Percentiles rank a stretch among this genome's conserved stretches.
phyloP scores from a whole-genome alignment of 2,888 invertebrate genomes.

The Loripinus fragilis region DNA sequence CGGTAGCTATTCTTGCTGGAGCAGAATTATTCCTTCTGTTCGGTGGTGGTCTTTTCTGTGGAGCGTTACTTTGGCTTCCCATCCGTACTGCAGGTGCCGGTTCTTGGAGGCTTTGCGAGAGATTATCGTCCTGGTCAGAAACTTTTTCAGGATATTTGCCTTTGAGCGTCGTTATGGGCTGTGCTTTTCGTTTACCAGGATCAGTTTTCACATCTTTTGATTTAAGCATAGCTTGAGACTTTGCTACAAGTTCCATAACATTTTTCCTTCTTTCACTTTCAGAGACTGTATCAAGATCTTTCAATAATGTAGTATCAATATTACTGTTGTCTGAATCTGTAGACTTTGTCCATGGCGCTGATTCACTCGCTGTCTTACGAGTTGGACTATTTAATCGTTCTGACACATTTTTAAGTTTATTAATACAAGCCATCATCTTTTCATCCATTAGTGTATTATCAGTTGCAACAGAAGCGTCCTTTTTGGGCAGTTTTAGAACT shows the following conservation, averaged over 20 bases:
- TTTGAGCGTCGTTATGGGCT: slow-evolving; percentile 77
- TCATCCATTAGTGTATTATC: slow-evolving; percentile 70
- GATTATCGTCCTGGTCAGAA: slow-evolving; percentile 46
- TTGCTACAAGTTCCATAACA: slow-evolving; percentile 63
- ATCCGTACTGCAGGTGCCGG: slow-evolving; percentile 46
- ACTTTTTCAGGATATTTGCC: slow-evolving; percentile 56
- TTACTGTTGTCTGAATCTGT: slow-evolving; percentile 24
- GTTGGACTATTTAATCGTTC: slow-evolving; percentile 79
- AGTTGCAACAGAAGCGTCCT: slow-evolving; percentile 69
- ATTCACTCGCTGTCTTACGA: slow-evolving; percentile 56
- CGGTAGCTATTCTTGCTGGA: slow-evolving; percentile 76
- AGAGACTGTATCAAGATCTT: slow-evolving; percentile 41
- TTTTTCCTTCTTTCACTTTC: slow-evolving; percentile 66
- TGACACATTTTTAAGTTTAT: slow-evolving; percentile 79
- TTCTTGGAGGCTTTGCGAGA: slow-evolving; percentile 58
- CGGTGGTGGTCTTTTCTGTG: slow-evolving; percentile 61
- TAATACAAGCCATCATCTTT: slow-evolving; percentile 81
- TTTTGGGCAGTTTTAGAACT: slow-evolving; percentile 45
- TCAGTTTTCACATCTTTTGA: slow-evolving; percentile 52
- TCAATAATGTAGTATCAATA: slow-evolving; percentile 35
- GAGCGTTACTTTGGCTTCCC: slow-evolving; percentile 58
- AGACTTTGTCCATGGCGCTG: slow-evolving; percentile 51
- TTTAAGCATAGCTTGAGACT: slow-evolving; percentile 65
- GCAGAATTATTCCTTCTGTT: slow-evolving; percentile 72
- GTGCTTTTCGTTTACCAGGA: slow-evolving; percentile 71